Percentiles rank a stretch among this genome's conserved stretches.
Conservation (phyloP, 2,888 invertebrate genomes). For the Archips xylosteana region DNA sequence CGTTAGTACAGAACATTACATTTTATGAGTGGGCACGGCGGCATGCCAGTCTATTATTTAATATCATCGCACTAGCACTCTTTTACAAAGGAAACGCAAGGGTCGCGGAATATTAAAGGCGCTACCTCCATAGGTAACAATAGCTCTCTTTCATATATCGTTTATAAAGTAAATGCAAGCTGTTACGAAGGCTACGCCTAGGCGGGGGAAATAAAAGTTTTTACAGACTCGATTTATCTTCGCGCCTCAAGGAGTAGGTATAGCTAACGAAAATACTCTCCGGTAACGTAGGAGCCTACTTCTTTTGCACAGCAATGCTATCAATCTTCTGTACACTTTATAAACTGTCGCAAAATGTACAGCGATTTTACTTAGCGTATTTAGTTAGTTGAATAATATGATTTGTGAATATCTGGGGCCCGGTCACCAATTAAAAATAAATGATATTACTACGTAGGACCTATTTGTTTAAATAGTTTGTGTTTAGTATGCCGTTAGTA, state of each 20-base stretch:
- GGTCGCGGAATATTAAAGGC: slow-evolving; percentile 45
- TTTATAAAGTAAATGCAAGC: slow-evolving; percentile 70
- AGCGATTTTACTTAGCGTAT: slow-evolving; percentile 19
- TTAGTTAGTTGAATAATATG: background rate
- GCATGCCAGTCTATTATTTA: slow-evolving; percentile 39
- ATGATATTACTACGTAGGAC: background rate
- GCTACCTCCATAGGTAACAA: slow-evolving; percentile 42
- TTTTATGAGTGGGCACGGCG: slow-evolving; percentile 30
- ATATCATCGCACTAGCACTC: slow-evolving; percentile 42
- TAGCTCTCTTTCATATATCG: slow-evolving; percentile 55
- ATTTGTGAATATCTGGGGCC: background rate
- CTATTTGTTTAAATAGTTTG: background rate
- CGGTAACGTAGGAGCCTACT: slow-evolving; percentile 41
- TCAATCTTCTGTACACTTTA: slow-evolving; percentile 45
- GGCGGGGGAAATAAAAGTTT: slow-evolving; percentile 62
- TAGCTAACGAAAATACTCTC: slow-evolving; percentile 51
- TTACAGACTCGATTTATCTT: slow-evolving; percentile 66
- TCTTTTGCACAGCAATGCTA: slow-evolving; percentile 50
- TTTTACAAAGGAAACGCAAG: slow-evolving; percentile 41
- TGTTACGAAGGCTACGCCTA: slow-evolving; percentile 57
- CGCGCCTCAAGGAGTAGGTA: slow-evolving; percentile 54
- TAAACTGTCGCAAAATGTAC: slow-evolving; percentile 34
- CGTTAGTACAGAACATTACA: slow-evolving; percentile 27
- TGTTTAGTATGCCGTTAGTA: background rate
- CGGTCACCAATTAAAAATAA: background rate